Base-by-base conservation (phyloP, 2,797 vertebrate species). In the Scleropages formosus region DNA sequence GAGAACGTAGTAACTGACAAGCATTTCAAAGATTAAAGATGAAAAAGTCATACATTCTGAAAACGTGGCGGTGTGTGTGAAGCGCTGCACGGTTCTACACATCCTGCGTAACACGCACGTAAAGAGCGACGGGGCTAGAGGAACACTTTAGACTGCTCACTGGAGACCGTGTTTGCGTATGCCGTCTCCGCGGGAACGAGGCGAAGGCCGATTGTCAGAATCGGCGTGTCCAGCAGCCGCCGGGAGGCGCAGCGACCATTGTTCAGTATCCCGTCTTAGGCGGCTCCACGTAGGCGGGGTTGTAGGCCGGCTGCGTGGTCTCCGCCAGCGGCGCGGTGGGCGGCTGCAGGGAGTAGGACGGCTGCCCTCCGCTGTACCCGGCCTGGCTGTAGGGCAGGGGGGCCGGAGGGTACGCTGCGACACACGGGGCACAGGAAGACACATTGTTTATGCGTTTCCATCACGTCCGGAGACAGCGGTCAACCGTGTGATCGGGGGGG, bases 231-330 rank as follows among this genome's bases (percentile, higher is more conserved):
- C n/a, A 49, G 31, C 51, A 60, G n/a, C 22, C 4, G 27, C 27
- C 4, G 4, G 51, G 26, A 3, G 20, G 62, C 56, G 18, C 16
- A 13, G 26, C 9, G 13, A 11, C 24, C 2, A 16, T 56, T 13
- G 75, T 82, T 89, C 84, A 85, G 81, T 91, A 92, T 76, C 80
- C 82, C 8, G 84, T 87, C 85, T 91, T 92, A 8, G 92, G 90
- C 69, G 89, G 82, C 44, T 93, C 91, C 89, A 94, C 12, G 22
- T 87, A 98, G 44, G 91, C 92, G 0, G 96, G 96, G 85, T 98
- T 98, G 88, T 93, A 98, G 0, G 96, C 94, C 4, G 95, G 96
- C 85, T 98, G 96, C 78, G 76, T 81, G 0, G 81, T 16, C 0
- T 64, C 44, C 18, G 67, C 51, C 18, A 78, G 60, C 0, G 75